phyloP scores from a whole-genome alignment of 2,797 vertebrate genomes.

The Falco concolor region DNA sequence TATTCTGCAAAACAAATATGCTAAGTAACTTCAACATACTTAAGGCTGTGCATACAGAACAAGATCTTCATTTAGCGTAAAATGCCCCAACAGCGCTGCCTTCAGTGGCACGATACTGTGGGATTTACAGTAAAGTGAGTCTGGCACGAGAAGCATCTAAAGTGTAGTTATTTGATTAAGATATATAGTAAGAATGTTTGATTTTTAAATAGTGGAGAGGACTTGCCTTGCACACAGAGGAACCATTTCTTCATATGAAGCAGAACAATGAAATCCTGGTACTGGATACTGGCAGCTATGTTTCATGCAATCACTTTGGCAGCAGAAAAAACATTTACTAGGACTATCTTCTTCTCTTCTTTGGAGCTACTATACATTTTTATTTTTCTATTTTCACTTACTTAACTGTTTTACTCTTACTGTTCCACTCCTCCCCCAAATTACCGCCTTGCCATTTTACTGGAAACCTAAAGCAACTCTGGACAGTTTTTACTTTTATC shows the following conservation, averaged over 20 bases:
- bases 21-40: not conserved
- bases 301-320: not conserved
- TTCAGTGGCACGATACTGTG: not conserved
- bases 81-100: not conserved
- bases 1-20: not conserved
- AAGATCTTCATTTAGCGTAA: not conserved
- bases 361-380: not conserved
- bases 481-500: not conserved
- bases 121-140: not conserved
- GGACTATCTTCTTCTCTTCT: not conserved
- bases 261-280: slow-evolving; percentile 14
- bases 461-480: not conserved
- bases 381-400: not conserved
- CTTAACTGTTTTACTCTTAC: not conserved
- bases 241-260: not conserved
- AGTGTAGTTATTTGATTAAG: not conserved
- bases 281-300: not conserved
- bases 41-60: not conserved
- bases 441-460: not conserved
- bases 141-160: not conserved
- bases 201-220: not conserved
- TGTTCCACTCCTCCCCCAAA: not conserved
- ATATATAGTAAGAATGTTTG: not conserved
- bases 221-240: not conserved
- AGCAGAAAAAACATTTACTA: not conserved